phyloP scores from a whole-genome alignment of 2,888 invertebrate genomes.

The Hydraecia micacea region DNA sequence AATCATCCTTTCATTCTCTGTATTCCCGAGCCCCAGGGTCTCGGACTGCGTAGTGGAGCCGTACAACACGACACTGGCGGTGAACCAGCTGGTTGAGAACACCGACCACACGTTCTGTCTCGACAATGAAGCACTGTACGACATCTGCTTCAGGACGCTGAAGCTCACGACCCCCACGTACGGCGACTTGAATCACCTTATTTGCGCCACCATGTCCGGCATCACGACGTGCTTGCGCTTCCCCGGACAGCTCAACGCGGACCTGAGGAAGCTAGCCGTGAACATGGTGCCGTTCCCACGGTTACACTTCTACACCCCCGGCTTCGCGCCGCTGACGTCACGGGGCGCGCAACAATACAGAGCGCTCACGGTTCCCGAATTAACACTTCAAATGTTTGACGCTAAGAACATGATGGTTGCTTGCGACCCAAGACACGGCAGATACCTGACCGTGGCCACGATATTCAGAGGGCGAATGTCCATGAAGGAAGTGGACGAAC shows the following conservation, averaged over 20 bases:
- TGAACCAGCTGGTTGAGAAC: conserved; percentile 96
- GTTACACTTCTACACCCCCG: conserved; percentile 90
- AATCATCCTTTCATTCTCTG: conserved; percentile 95
- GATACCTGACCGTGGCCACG: conserved; percentile 97
- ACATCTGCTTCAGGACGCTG: conserved; percentile 95
- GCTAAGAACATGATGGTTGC: conserved; percentile 96
- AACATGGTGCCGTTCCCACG: conserved; percentile 92
- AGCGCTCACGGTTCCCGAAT: conserved; percentile 96
- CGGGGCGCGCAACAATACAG: conserved; percentile 97
- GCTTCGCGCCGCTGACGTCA: conserved; percentile 93
- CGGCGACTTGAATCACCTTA: conserved; percentile 95
- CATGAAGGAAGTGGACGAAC: conserved; percentile 97
- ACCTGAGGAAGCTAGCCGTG: conserved; percentile 85
- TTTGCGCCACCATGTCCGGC: conserved; percentile 96
- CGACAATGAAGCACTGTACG: conserved; percentile 93
- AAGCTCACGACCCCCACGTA: conserved; percentile 94
- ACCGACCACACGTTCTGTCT: conserved; percentile 92
- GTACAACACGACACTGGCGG: conserved; percentile 96
- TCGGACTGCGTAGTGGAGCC: conserved; percentile 92
- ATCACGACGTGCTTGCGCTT: conserved; percentile 95
- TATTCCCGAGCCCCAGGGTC: conserved; percentile 95
- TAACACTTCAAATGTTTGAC: conserved; percentile 92
- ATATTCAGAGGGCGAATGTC: conserved; percentile 97
- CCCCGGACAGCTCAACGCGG: conserved; percentile 87
- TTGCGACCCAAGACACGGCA: conserved; percentile 97